Base-by-base conservation (phyloP, 2,888 invertebrate species). In the Hydropsyche betteni region DNA sequence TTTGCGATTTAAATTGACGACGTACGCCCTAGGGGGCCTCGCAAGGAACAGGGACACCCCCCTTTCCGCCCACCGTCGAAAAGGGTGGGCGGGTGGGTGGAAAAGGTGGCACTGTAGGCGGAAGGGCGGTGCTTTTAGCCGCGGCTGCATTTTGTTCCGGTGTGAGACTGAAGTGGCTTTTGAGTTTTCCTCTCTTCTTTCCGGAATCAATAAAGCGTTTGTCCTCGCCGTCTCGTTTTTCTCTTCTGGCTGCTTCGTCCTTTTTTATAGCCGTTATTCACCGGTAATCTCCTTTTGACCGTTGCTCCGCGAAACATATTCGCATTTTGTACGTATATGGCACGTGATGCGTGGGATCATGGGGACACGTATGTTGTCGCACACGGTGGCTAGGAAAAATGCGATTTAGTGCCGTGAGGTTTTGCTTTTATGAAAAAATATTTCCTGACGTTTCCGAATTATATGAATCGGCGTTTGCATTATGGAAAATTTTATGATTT, bases 181-280 rank as follows among this genome's bases (percentile, higher is more conserved):
- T 24, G 58, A 58, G 58, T 53, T 53, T n/a, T n/a, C 55, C 44
- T 44, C 44, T 44, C 10, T 44, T 4, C 34, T 34, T 64, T 64
- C 36, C 64, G n/a, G 64, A 64, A 64, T 64, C 64, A 64, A 64
- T 64, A 64, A 64, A 58, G 34, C n/a, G 64, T 64, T 10, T 64
- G 34, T 64, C 14, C 34, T 64, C 64, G 58, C 16, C 36, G n/a
- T 36, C 12, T 10, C 64, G 12, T 64, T 64, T 64, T n/a, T 64
- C 34, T 34, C 8, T 8, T 58, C 34, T 64, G n/a, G 64, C 6
- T 24, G 24, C 24, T 24, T 24, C 2, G 24, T 24, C 24, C 36
- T 36, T 10, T 36, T 64, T 64, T 64, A n/a, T n/a, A 36, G 64
- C 10, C 36, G 64, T 64, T 64, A 64, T 64, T 64, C 36, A 64